phyloP scores from a whole-genome alignment of 2,797 vertebrate species.

The Labeo calbasu region DNA sequence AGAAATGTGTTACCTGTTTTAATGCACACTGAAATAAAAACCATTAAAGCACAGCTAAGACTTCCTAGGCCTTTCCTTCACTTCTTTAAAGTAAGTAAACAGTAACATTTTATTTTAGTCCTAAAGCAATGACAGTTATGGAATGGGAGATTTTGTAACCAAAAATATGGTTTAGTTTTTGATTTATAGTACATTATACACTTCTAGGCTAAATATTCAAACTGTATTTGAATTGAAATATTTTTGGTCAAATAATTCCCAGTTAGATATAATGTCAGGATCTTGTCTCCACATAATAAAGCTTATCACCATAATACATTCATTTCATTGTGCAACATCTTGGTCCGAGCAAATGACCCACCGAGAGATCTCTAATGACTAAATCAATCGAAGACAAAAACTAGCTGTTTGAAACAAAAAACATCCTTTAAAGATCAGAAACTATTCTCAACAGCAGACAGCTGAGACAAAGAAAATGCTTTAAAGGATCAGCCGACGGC shows the following conservation, averaged over 20 bases:
- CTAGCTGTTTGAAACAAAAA: background rate
- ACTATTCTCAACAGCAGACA: background rate
- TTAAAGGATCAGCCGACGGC: background rate
- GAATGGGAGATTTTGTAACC: background rate
- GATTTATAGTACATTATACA: background rate
- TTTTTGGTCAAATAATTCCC: background rate
- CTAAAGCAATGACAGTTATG: background rate
- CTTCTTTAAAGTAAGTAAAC: constrained; percentile 2
- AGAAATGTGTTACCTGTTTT: background rate
- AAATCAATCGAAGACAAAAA: background rate
- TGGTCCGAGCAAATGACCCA: constrained; percentile 25
- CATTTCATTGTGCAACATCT: constrained; percentile 38
- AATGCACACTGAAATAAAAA: background rate
- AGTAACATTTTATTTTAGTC: background rate
- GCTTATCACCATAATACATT: constrained; percentile 46
- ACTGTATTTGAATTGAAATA: background rate
- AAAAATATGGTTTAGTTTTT: background rate
- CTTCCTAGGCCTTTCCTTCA: background rate
- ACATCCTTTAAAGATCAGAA: constrained; percentile 13
- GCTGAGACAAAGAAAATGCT: background rate
- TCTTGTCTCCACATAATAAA: constrained; percentile 34
- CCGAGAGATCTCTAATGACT: background rate
- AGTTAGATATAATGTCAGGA: background rate
- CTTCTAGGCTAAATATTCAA: background rate
- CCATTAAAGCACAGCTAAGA: background rate